phyloP scores from a whole-genome alignment of 1,140 invertebrate genomes.

The Sogatella furcifera region DNA sequence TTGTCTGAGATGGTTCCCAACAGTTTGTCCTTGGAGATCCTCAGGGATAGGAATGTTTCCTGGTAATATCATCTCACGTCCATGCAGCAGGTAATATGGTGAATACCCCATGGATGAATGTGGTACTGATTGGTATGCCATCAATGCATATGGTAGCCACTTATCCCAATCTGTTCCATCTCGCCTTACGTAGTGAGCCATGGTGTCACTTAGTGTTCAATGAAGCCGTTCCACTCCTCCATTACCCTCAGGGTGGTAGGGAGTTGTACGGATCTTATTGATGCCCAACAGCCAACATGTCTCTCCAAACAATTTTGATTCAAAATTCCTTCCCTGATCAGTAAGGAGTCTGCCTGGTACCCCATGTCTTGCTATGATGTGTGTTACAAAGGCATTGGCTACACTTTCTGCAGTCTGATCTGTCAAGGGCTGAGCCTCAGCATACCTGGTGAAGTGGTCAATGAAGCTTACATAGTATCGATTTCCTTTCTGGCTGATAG shows the following conservation, averaged over 20 bases:
- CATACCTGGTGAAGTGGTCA: slow-evolving; percentile 26
- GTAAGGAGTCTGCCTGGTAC: slow-evolving; percentile 18
- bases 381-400: slow-evolving; percentile 17
- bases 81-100: neutral
- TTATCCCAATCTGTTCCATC: neutral
- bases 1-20: no score
- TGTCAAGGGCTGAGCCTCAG: slow-evolving; percentile 20
- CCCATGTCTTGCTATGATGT: slow-evolving; percentile 23
- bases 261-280: slow-evolving; percentile 3
- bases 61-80: neutral
- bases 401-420: slow-evolving; percentile 23
- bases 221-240: neutral
- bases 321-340: slow-evolving; percentile 23
- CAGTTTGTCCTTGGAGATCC: no score
- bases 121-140: neutral
- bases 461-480: slow-evolving; percentile 24
- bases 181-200: neutral
- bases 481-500: slow-evolving; percentile 19
- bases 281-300: slow-evolving; percentile 10
- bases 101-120: neutral
- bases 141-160: neutral
- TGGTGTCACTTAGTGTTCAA: neutral
- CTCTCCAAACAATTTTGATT: slow-evolving; percentile 10
- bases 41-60: no score
- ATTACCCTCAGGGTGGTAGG: neutral